Evolutionary conservation across 2,113 vertebrate species (phyloP).

Genomic region (Pterophyllum scalare): DNA sequence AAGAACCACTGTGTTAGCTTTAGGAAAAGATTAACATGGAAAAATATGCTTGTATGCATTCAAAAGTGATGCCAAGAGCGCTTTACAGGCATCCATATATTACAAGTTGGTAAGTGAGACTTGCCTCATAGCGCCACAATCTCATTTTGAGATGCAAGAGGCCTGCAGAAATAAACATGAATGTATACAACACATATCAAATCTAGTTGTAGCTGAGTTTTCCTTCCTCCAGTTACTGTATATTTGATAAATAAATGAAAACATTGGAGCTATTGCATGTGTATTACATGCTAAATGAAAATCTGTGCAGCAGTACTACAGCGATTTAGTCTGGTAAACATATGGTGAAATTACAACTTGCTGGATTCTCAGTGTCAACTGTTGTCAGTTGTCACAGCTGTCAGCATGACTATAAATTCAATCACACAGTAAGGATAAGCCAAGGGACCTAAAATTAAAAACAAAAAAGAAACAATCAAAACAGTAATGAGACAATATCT

Average conservation of each 20-base stretch:
- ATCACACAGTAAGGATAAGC: not conserved
- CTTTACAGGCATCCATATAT: not conserved
- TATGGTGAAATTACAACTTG: constrained; percentile 6
- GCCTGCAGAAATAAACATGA: not conserved
- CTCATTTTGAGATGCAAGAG: too few relatives aligned
- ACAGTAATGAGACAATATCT: not conserved
- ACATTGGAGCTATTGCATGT: not conserved
- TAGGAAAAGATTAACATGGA: not conserved
- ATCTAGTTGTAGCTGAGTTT: not conserved
- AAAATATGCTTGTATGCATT: not conserved
- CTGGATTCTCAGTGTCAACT: constrained; percentile 32
- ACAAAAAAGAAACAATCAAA: fast-evolving
- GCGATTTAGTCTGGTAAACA: constrained; percentile 23
- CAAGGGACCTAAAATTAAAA: not conserved
- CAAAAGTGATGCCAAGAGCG: fast-evolving
- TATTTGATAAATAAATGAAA: constrained; percentile 30
- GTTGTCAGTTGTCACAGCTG: constrained; percentile 12
- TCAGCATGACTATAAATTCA: constrained; percentile 34
- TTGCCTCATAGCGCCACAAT: not conserved
- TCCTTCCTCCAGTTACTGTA: not conserved
- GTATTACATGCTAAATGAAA: constrained; percentile 7
- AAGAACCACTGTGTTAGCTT: not conserved
- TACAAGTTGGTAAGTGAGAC: not conserved
- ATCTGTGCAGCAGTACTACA: not conserved
- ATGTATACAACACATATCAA: not conserved